Evolutionary conservation across 2,797 vertebrate genomes (phyloP).

Genomic region (Mormyrops boulengeri): DNA sequence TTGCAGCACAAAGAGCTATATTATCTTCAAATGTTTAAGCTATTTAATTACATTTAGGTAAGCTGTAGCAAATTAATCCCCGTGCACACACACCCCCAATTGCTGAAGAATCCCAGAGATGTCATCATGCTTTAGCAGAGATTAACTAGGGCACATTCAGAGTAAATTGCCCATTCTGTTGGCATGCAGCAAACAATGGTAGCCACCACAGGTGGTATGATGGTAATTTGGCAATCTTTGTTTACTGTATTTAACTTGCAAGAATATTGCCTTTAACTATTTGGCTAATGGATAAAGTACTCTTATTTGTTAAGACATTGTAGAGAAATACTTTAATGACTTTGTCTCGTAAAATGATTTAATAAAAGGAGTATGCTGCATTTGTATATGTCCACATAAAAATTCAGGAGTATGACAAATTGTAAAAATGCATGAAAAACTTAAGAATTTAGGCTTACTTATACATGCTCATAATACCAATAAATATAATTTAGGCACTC

Average conservation of each 20-base stretch:
- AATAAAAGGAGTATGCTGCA: background rate
- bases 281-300: background rate
- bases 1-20: background rate
- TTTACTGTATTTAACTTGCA: conserved; percentile 16
- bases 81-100: background rate
- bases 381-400: background rate
- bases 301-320: background rate
- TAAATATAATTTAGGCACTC: background rate
- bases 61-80: background rate
- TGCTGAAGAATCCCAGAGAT: conserved; percentile 26
- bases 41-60: background rate
- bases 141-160: conserved; percentile 39
- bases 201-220: conserved; percentile 24
- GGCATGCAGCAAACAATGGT: conserved; percentile 41
- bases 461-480: background rate
- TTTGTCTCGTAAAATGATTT: background rate
- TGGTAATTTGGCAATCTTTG: conserved; percentile 31
- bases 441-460: background rate
- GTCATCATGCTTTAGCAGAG: conserved; percentile 40
- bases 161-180: conserved; percentile 44
- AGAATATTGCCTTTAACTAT: background rate
- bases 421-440: background rate
- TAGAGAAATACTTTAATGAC: conserved; percentile 16
- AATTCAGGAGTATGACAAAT: background rate
- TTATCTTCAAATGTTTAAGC: background rate